phyloP scores from a whole-genome alignment of 35 echinoderm and acorn worm genomes.

The Amphiura filiformis region DNA sequence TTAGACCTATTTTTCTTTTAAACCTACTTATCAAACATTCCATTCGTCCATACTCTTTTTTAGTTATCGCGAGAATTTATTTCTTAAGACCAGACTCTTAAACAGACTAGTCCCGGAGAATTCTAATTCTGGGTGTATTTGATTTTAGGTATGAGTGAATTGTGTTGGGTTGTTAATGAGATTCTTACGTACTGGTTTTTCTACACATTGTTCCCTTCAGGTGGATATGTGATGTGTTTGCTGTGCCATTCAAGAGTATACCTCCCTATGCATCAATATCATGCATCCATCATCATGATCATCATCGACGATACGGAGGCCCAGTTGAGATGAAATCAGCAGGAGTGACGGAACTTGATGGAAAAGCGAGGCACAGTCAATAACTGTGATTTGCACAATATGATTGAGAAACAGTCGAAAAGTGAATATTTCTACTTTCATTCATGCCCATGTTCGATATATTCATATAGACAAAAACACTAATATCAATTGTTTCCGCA shows the following conservation, averaged over 20 bases:
- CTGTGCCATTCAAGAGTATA: background rate
- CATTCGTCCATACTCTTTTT: background rate
- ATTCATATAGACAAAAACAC: too few species aligned
- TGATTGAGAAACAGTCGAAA: background rate
- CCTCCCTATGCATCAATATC: background rate
- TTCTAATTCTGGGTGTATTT: background rate
- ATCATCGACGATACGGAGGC: background rate
- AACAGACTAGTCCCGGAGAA: background rate
- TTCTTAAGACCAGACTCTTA: background rate
- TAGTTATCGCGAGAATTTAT: background rate
- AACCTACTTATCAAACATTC: background rate
- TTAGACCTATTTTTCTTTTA: background rate
- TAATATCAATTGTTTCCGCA: too few species aligned
- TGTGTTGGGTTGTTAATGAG: background rate
- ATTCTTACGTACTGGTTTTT: constrained; percentile 7
- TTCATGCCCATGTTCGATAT: background rate
- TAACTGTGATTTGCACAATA: background rate
- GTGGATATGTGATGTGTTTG: background rate
- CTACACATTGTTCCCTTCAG: background rate
- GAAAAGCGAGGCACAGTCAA: background rate
- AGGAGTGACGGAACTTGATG: constrained; percentile 5
- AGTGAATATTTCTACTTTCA: background rate
- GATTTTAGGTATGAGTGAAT: background rate
- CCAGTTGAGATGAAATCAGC: background rate
- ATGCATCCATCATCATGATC: background rate